Evolutionary conservation across 35 echinoderm and acorn worm species (phyloP), one percentile per base, ranked within the genome.

Genomic region (Ptychodera flava): DNA sequence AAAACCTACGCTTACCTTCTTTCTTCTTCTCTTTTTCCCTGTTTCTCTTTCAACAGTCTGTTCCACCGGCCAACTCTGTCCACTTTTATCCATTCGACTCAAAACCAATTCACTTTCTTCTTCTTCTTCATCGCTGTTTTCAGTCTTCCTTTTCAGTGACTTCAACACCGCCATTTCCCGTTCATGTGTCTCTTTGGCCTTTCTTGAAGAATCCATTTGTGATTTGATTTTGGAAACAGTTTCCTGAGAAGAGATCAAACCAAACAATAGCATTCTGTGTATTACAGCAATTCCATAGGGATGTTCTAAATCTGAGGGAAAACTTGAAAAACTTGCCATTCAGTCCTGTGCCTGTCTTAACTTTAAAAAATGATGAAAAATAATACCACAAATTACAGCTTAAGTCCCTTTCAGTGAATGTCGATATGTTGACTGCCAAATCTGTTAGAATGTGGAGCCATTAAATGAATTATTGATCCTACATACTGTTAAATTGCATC

Each of bases 1-100:
- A n/a, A n/a, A n/a, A n/a, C n/a, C n/a, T n/a, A n/a, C n/a, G n/a
- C n/a, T 64, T 87, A 91, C 90, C 85, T 85, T 89, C 84, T 90
- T 99, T 78, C 81, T 91, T 34, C 82, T 91, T 31, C 87, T 92
- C 77, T 92, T 92, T 35, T 83, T 77, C 81, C 28, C 85, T 85
- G 38, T 80, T 79, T 76, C 52, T 78, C 29, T 86, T 76, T 35
- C 88, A 0, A 85, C 82, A 29, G 83, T 53, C 52, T 92, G 92
- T 10, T 88, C 90, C 33, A 99, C 31, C 30, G 96, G 96, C 89
- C 88, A 99, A 45, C 96, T 94, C 82, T 99, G 96, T 53, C 96
- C 96, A 79, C 84, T 99, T 76, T 85, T 83, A 86, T 99, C 91
- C 1, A 88, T 94, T 76, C 92, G 88, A 16, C 90, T 99, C 86